Evolutionary conservation across 92 coral and sea anemone species (phyloP), one percentile per base, ranked within the genome.

Genomic region (Epizoanthus illoricatus): DNA sequence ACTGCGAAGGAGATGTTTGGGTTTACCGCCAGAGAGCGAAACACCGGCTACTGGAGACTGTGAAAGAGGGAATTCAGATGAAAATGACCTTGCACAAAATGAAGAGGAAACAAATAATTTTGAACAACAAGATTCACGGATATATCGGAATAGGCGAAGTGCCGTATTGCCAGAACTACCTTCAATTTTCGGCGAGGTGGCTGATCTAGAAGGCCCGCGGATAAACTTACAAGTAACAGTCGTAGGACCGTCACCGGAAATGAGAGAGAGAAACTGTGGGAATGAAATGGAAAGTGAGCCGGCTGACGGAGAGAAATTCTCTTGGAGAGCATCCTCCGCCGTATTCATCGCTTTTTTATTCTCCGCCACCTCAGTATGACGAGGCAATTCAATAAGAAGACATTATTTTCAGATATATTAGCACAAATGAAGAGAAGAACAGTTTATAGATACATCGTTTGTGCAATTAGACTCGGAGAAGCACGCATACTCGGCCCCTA

Each of bases 111-210:
- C 8, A 2, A 33, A 57, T 41, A 45, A 42, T 78, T 43, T 78
- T 78, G 82, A 78, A 78, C 64, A 47, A 55, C 82, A 78, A 15
- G 61, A 78, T 3, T 21, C 65, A 43, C 43, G 71, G 42, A 64
- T 78, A n/a, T 78, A 63, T 43, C 64, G 82, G 65, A 78, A 78
- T 78, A 69, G 82, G 42, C 60, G 82, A 42, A 78, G 71, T 78
- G n/a, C 12, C 41, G 43, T 9, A 3, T 13, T 64, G 13, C 18
- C 54, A 42, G 82, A 63, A 20, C 20, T 78, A 10, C 82, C 82
- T 21, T 75, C 81, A 18, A 36, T 63, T 45, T 45, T 63, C 24
- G 65, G 58, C 16, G 61, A 5, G 10, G 28, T 56, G 18, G 65
- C 47, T 40, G 70, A 76, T n/a, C 19, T 21, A 5, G 61, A 78